phyloP scores from a whole-genome alignment of 2,888 invertebrate genomes.

The Plemyria rubiginata region DNA sequence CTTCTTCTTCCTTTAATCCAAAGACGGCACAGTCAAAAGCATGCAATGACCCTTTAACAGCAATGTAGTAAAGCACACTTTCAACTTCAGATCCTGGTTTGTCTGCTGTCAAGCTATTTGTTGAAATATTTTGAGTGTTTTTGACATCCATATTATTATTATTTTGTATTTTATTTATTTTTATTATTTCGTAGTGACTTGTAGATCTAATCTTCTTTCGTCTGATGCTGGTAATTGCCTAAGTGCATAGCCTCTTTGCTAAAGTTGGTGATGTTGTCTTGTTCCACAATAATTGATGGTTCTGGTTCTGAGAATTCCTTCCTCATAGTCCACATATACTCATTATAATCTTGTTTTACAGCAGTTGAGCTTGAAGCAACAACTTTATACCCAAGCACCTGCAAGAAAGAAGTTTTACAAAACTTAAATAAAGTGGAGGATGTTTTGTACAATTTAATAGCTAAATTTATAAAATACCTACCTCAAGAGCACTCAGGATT shows the following conservation, averaged over 20 bases:
- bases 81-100: slow-evolving; percentile 73
- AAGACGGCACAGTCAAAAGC: slow-evolving; percentile 90
- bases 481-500: slow-evolving; percentile 93
- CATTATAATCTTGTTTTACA: slow-evolving; percentile 94
- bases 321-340: slow-evolving; percentile 97
- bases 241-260: slow-evolving; percentile 85
- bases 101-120: slow-evolving; percentile 54
- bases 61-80: slow-evolving; percentile 88
- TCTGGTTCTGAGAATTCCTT: slow-evolving; percentile 94
- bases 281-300: slow-evolving; percentile 86
- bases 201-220: slow-evolving; percentile 77
- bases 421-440: not conserved
- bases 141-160: slow-evolving; percentile 70
- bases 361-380: slow-evolving; percentile 94
- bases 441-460: not conserved
- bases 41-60: slow-evolving; percentile 92
- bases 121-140: slow-evolving; percentile 62
- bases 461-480: slow-evolving; percentile 63
- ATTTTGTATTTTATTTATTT: not conserved
- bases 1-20: slow-evolving; percentile 89
- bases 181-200: slow-evolving; percentile 42
- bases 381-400: slow-evolving; percentile 94
- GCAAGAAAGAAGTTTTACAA: slow-evolving; percentile 41
- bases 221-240: slow-evolving; percentile 69
- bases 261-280: slow-evolving; percentile 86